Conservation (phyloP, 2,888 invertebrate species). For the Ormyrus pomaceus region DNA sequence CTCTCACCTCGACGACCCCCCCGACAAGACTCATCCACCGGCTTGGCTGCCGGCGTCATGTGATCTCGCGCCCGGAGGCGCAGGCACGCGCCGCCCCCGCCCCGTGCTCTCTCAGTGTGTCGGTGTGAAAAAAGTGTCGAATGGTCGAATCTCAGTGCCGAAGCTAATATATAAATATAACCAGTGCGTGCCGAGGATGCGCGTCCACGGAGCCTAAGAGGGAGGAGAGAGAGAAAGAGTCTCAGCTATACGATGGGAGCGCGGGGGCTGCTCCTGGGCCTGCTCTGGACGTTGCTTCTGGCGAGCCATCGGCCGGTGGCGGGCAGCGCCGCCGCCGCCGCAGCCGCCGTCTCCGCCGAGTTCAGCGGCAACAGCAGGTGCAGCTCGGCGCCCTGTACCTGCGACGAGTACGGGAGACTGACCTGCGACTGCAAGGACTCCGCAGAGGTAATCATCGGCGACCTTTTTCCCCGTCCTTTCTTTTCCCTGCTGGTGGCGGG, state of each 20-base stretch:
- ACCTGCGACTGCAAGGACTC: slow-evolving; percentile 79
- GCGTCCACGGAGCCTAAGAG: neutral
- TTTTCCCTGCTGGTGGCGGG: no score
- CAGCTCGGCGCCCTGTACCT: slow-evolving; percentile 78
- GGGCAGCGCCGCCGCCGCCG: slow-evolving; percentile 35
- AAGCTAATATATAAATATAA: no score
- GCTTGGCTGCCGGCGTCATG: slow-evolving; percentile 29
- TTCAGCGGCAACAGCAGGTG: slow-evolving; percentile 72
- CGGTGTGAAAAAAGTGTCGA: slow-evolving; percentile 5
- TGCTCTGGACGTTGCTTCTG: slow-evolving; percentile 65
- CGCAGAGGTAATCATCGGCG: slow-evolving; percentile 71
- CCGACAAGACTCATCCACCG: no score
- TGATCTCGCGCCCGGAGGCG: slow-evolving; percentile 49
- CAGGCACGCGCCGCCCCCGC: slow-evolving; percentile 16
- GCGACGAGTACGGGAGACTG: slow-evolving; percentile 79
- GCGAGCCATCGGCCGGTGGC: neutral
- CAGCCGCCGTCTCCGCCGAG: slow-evolving; percentile 55
- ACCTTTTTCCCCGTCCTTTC: no score
- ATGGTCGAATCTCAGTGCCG: neutral
- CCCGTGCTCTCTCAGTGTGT: slow-evolving; percentile 7
- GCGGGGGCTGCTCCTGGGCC: slow-evolving; percentile 68
- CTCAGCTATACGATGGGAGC: slow-evolving; percentile 66
- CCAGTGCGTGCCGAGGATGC: neutral
- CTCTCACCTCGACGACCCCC: no score
- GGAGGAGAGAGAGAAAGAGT: neutral